phyloP scores from a whole-genome alignment of 2,797 vertebrate species.

The Arrhamphus sclerolepis region DNA sequence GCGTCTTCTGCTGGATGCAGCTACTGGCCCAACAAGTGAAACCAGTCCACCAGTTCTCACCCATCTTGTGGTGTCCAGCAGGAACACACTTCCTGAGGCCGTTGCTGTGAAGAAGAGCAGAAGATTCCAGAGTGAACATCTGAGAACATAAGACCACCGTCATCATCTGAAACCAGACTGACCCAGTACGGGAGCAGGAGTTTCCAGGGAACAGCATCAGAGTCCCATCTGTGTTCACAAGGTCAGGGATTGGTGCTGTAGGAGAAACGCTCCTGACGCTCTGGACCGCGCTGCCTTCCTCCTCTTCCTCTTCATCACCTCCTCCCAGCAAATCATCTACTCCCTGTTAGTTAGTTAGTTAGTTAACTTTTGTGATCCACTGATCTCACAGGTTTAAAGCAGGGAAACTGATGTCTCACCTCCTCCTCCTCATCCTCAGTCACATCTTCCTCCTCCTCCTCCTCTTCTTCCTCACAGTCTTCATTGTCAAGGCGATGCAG shows the following conservation, averaged over 20 bases:
- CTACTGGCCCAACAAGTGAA: rapidly evolving
- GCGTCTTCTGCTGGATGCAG: too few species aligned
- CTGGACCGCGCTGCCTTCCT: constrained; percentile 49
- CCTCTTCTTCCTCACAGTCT: constrained; percentile 89
- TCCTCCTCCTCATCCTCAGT: background rate
- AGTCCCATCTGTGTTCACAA: constrained; percentile 84
- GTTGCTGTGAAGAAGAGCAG: constrained; percentile 59
- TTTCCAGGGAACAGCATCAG: constrained; percentile 91
- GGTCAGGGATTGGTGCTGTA: constrained; percentile 55
- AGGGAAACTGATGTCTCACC: too few species aligned
- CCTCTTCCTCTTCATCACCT: constrained; percentile 70
- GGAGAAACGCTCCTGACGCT: constrained; percentile 67
- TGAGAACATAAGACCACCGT: too few species aligned
- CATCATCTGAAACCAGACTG: background rate
- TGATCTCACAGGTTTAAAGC: too few species aligned
- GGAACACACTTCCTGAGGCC: constrained; percentile 66
- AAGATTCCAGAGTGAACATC: background rate
- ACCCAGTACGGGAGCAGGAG: constrained; percentile 91
- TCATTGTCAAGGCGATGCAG: constrained; percentile 92
- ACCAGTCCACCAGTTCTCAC: too few species aligned
- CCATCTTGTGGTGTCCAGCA: too few species aligned
- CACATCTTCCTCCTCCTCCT: constrained; percentile 85
- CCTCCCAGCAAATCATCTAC: constrained; percentile 84
- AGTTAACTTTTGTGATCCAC: too few species aligned
- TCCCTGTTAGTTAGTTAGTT: too few species aligned